Percentiles rank a stretch among this genome's conserved stretches.
Evolutionary conservation across 2,797 vertebrate genomes (phyloP).

Genomic region (Mus minutoides): DNA sequence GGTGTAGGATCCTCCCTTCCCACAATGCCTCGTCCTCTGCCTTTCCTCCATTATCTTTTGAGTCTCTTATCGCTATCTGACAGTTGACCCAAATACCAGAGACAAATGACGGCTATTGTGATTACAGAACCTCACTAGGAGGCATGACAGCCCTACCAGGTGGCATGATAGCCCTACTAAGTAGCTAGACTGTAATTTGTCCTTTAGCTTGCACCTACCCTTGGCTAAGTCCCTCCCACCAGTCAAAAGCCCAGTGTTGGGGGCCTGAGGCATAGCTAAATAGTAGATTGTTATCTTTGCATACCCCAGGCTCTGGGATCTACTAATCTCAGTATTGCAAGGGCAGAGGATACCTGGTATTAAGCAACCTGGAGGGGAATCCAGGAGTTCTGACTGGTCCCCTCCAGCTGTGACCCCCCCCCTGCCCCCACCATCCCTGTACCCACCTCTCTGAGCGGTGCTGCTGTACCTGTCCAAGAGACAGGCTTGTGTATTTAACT

Average conservation of each 20-base stretch:
- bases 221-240: background rate
- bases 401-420: background rate
- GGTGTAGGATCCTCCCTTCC: background rate
- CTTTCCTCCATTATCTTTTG: background rate
- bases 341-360: background rate
- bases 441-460: background rate
- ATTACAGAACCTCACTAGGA: background rate
- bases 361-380: background rate
- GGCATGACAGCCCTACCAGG: background rate
- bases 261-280: background rate
- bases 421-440: background rate
- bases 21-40: background rate
- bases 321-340: background rate
- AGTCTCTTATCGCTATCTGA: background rate
- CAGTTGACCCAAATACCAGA: conserved; percentile 22
- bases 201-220: background rate
- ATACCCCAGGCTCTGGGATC: background rate
- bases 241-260: background rate
- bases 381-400: background rate
- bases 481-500: background rate
- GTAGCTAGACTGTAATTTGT: background rate
- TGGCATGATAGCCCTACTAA: background rate
- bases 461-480: background rate
- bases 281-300: background rate
- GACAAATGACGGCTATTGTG: background rate